Evolutionary conservation across 2,113 vertebrate genomes (phyloP).

Genomic region (Campylomormyrus tamandua): DNA sequence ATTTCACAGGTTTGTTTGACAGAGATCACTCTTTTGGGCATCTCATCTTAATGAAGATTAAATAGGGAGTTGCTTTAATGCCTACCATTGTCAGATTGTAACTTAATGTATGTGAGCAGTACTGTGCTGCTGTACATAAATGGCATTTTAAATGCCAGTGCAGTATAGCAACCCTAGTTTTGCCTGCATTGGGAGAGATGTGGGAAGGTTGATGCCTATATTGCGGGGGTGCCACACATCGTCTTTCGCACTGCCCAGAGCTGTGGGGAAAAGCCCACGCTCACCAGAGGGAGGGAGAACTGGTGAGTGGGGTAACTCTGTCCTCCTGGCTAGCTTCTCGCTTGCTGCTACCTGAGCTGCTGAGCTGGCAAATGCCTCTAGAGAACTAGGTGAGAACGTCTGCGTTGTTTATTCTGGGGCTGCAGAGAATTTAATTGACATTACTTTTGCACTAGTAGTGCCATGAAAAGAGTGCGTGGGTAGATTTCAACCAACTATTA

Average conservation of each 20-base stretch:
- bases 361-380: neutral
- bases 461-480: neutral
- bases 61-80: neutral
- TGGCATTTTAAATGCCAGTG: neutral
- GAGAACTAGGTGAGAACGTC: neutral
- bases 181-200: neutral
- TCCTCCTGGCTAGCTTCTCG: neutral
- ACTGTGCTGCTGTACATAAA: neutral
- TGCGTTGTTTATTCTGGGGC: neutral
- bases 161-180: neutral
- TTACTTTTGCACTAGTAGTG: neutral
- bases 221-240: neutral
- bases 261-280: neutral
- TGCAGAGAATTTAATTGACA: neutral
- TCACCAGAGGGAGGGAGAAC: neutral
- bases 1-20: conserved; percentile 1
- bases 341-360: neutral
- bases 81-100: neutral
- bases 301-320: neutral
- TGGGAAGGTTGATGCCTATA: neutral
- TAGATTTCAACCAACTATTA: neutral
- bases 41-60: conserved; percentile 5
- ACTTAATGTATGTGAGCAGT: neutral
- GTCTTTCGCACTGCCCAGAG: neutral
- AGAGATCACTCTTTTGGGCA: conserved; percentile 15